These are phyloP conservation scores for Parapristionchus giblindavisi DNA, from an alignment of 2,888 invertebrate species.

Conservation along the genomic window DNA sequence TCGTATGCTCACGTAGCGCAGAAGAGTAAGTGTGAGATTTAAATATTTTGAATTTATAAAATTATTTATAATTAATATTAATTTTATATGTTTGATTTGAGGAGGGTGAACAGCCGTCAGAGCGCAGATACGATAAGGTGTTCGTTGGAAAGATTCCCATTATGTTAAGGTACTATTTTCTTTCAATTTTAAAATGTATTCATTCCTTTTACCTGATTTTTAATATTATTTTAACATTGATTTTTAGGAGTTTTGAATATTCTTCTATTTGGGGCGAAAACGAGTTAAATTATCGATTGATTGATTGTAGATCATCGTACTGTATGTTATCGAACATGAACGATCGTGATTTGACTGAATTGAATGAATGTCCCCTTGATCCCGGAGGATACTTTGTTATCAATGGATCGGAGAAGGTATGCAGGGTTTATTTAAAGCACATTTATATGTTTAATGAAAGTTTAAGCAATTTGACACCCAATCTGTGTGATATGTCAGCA, in stretches of 20 bases:
- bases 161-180: slow-evolving; percentile 78
- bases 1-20: too few species aligned
- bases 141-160: slow-evolving; percentile 93
- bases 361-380: slow-evolving; percentile 98
- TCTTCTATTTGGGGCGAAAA: background rate
- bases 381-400: slow-evolving; percentile 99
- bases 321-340: slow-evolving; percentile 91
- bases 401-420: slow-evolving; percentile 95
- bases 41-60: background rate
- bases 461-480: too few species aligned
- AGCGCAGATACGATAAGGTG: slow-evolving; percentile 79
- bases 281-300: background rate
- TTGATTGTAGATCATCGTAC: slow-evolving; percentile 83
- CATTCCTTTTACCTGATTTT: background rate
- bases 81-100: slow-evolving; percentile 71
- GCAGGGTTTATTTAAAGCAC: too few species aligned
- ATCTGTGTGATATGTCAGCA: too few species aligned
- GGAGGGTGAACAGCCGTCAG: slow-evolving; percentile 85
- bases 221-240: background rate
- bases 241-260: background rate
- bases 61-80: background rate
- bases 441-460: too few species aligned
- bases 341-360: slow-evolving; percentile 98
- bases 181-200: background rate
- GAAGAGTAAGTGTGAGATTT: too few species aligned